Conservation (phyloP, 2,888 invertebrate species). For the Polyploca ridens region DNA sequence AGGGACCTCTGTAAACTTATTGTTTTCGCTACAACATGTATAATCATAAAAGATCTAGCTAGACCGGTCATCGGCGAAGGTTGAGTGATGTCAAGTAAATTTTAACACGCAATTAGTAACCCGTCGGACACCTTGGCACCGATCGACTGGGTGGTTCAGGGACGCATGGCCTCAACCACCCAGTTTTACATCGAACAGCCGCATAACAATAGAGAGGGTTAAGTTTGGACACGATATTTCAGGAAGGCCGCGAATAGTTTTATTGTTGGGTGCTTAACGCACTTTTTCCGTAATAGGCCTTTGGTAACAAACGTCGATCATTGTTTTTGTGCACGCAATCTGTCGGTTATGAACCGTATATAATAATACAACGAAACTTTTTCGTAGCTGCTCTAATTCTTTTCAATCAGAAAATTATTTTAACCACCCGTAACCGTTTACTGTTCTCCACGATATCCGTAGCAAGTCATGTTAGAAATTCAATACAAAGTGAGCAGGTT, state of each 20-base stretch:
- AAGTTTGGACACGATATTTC: conserved; percentile 41
- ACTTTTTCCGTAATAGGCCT: conserved; percentile 59
- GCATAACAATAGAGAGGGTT: conserved; percentile 40
- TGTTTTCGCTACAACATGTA: conserved; percentile 39
- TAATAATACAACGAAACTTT: conserved; percentile 45
- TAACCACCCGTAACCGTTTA: conserved; percentile 20
- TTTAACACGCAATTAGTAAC: conserved; percentile 81
- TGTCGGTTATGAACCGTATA: conserved; percentile 55
- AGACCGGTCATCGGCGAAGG: conserved; percentile 62
- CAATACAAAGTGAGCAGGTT: not conserved
- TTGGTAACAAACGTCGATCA: conserved; percentile 65
- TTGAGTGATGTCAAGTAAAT: conserved; percentile 79
- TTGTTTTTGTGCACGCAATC: conserved; percentile 74
- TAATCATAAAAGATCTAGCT: conserved; percentile 49
- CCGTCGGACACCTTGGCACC: conserved; percentile 76
- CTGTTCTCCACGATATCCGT: not conserved
- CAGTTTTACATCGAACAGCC: conserved; percentile 36
- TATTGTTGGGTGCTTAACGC: conserved; percentile 60
- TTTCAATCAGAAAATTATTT: conserved; percentile 55
- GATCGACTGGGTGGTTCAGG: conserved; percentile 65
- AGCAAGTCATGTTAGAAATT: not conserved
- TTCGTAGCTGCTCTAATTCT: conserved; percentile 51
- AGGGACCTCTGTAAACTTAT: conserved; percentile 47
- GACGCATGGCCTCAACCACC: conserved; percentile 46
- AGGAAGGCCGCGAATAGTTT: conserved; percentile 55